Base-by-base conservation (phyloP, 2,888 invertebrate species). In the Achlya flavicornis region DNA sequence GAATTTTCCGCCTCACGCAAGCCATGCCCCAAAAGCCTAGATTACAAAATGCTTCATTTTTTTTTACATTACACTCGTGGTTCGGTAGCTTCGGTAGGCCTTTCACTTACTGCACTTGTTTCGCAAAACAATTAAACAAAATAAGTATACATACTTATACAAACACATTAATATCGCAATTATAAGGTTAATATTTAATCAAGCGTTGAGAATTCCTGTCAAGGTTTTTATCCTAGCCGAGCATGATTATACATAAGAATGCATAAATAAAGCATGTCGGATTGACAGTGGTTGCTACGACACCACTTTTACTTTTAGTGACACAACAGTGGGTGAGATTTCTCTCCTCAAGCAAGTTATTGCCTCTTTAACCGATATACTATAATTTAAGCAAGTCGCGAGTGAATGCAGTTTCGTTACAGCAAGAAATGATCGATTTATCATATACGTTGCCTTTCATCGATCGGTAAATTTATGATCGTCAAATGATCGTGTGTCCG, bases 291-390 rank as follows among this genome's bases (percentile, higher is more conserved):
- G 19, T 32, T 33, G 46, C n/a, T 19, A n/a, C 19, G 69, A 68
- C 70, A 73, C 75, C 77, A 89, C 90, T 90, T 90, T 90, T 90
- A 90, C 90, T 90, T 90, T 86, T 83, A 77, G 75, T 81, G 83
- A 84, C 83, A 83, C 79, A 77, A 65, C 80, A 64, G 73, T 78
- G 80, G 82, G 75, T 83, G 80, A 80, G 89, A 87, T 88, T 89
- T 89, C 89, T 79, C 89, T 85, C 83, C 76, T 78, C 76, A 76
- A 70, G 69, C 69, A 57, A 67, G 66, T 62, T 73, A 76, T 74
- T 64, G 69, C 63, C 57, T 70, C 43, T 60, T 41, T 41, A 41
- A 60, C 41, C 41, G 10, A 33, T 41, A 41, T 60, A 43, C 26
- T 60, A 26, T 33, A 60, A 60, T 58, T 60, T 60, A 46, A 60